Percentiles rank a stretch among this genome's conserved stretches.
Evolutionary conservation across 2,113 vertebrate genomes (phyloP).

Genomic region (Saguinus midas): DNA sequence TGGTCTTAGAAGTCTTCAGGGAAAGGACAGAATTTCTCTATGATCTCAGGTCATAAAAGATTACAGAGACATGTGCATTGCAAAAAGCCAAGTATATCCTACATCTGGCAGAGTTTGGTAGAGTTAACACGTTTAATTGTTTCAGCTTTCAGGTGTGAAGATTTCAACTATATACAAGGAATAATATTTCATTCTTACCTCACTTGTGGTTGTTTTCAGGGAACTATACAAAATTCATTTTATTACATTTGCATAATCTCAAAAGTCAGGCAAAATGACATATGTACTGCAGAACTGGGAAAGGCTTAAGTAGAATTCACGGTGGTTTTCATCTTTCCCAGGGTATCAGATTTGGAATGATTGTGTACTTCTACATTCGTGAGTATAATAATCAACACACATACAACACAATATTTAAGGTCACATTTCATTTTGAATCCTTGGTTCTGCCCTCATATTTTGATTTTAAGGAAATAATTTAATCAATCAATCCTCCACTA

Average conservation of each 20-base stretch:
- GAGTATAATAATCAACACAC: background rate
- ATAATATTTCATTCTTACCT: background rate
- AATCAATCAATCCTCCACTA: background rate
- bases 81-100: background rate
- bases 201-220: background rate
- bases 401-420: background rate
- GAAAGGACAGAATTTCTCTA: background rate
- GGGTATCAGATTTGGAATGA: background rate
- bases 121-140: background rate
- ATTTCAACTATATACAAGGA: background rate
- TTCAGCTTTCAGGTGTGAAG: background rate
- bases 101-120: background rate
- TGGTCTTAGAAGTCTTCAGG: background rate
- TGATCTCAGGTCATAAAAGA: background rate
- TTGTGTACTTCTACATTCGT: background rate
- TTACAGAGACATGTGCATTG: background rate
- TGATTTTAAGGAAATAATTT: constrained; percentile 15
- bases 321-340: background rate
- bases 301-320: background rate
- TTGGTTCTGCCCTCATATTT: background rate
- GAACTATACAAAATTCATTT: background rate
- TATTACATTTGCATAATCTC: background rate
- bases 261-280: background rate
- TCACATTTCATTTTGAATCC: background rate
- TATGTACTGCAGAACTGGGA: background rate